These are phyloP conservation scores for Littorina saxatilis DNA, from an alignment of 1,140 invertebrate species.

Conservation along the genomic window DNA sequence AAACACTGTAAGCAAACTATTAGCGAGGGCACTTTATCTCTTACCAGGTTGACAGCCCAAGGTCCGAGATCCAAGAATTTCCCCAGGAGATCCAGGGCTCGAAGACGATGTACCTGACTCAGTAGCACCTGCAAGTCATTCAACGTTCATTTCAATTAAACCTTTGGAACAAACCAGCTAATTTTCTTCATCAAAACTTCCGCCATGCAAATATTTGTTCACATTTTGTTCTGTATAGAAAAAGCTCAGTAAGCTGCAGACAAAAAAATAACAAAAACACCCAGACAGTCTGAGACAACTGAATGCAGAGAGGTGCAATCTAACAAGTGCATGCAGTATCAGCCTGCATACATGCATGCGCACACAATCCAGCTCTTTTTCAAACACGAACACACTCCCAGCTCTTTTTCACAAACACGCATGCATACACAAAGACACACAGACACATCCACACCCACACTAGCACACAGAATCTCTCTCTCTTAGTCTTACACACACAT, in stretches of 20 bases:
- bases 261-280: too few relatives aligned
- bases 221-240: constrained; percentile 19
- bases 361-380: neutral
- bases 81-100: constrained; percentile 96
- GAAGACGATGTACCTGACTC: constrained; percentile 95
- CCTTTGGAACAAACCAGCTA: too few relatives aligned
- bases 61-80: constrained; percentile 96
- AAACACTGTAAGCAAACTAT: neutral
- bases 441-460: neutral
- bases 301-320: too few relatives aligned
- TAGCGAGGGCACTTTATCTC: constrained; percentile 17
- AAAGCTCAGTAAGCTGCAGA: neutral
- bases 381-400: neutral
- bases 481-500: neutral
- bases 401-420: neutral
- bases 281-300: too few relatives aligned
- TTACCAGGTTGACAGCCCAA: constrained; percentile 94
- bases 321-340: too few relatives aligned
- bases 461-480: neutral
- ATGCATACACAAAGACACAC: neutral
- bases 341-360: too few relatives aligned
- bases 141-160: too few relatives aligned
- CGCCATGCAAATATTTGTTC: too few relatives aligned
- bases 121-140: constrained; percentile 86
- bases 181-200: too few relatives aligned